These are phyloP conservation scores for Coccyzus lansbergi DNA, from an alignment of 2,797 vertebrate species.

Conservation along the genomic window DNA sequence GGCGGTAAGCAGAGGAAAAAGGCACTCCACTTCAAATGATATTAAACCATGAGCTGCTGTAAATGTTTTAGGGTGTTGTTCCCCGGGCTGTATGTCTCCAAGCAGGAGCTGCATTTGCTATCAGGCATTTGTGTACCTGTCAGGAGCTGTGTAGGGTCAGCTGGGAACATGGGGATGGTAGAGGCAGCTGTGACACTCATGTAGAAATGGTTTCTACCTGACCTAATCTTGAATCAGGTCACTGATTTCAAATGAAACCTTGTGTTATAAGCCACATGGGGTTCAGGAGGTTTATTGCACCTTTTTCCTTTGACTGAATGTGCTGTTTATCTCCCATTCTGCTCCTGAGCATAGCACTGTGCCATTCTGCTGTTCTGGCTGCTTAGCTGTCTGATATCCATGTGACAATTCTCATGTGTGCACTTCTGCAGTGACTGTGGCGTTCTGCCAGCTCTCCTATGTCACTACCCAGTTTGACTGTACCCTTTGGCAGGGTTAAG, in stretches of 20 bases:
- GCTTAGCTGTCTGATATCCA: background rate
- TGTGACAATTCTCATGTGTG: fast-evolving
- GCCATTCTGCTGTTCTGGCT: background rate
- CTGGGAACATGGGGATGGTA: fast-evolving
- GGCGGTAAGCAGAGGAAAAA: background rate
- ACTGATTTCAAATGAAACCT: background rate
- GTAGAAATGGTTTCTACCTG: background rate
- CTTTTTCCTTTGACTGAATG: background rate
- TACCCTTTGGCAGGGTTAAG: background rate
- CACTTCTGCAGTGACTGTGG: fast-evolving
- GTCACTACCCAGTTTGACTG: background rate
- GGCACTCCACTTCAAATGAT: background rate
- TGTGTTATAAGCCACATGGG: background rate
- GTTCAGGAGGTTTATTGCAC: background rate
- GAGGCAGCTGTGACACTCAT: background rate
- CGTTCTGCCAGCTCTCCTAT: background rate
- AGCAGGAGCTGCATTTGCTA: background rate
- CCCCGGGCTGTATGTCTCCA: fast-evolving
- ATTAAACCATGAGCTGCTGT: background rate
- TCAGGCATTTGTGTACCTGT: fast-evolving
- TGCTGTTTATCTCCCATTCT: background rate
- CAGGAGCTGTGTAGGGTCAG: background rate
- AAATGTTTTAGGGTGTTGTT: background rate
- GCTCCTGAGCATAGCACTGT: background rate
- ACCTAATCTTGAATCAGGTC: background rate